phyloP scores from a whole-genome alignment of 2,797 vertebrate genomes.

The Falco concolor region DNA sequence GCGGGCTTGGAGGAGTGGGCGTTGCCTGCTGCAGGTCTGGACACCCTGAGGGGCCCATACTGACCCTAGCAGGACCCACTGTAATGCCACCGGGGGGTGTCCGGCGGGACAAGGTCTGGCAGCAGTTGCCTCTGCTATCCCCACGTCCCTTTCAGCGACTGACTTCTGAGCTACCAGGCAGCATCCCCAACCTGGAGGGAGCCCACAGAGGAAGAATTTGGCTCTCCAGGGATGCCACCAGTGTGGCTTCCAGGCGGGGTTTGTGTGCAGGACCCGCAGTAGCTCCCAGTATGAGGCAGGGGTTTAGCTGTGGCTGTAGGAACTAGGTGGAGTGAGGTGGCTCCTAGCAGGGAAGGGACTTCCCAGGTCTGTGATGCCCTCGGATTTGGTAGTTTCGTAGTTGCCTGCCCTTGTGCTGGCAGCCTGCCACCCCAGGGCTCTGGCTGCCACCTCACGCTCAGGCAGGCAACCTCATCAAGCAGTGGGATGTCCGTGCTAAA shows the following conservation, averaged over 20 bases:
- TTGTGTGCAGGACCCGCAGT: background rate
- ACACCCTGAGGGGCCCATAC: rapidly evolving
- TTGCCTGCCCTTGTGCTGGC: background rate
- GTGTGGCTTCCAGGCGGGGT: rapidly evolving
- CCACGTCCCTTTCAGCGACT: background rate
- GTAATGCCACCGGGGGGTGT: background rate
- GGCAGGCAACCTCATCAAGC: background rate
- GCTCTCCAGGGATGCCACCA: background rate
- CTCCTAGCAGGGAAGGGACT: background rate
- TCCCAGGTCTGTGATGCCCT: rapidly evolving
- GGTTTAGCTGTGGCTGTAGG: background rate
- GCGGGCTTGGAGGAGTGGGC: background rate
- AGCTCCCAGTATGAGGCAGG: rapidly evolving
- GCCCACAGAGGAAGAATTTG: background rate
- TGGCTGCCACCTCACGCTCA: rapidly evolving
- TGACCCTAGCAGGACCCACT: background rate
- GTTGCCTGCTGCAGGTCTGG: background rate
- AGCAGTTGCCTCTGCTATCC: background rate
- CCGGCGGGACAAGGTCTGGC: background rate
- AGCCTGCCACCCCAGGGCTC: background rate
- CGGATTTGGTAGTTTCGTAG: background rate
- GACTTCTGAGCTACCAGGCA: background rate
- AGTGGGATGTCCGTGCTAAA: background rate
- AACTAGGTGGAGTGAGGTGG: background rate
- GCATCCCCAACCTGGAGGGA: background rate